phyloP scores from a whole-genome alignment of 2,113 vertebrate species.

The Leucopsar rothschildi region DNA sequence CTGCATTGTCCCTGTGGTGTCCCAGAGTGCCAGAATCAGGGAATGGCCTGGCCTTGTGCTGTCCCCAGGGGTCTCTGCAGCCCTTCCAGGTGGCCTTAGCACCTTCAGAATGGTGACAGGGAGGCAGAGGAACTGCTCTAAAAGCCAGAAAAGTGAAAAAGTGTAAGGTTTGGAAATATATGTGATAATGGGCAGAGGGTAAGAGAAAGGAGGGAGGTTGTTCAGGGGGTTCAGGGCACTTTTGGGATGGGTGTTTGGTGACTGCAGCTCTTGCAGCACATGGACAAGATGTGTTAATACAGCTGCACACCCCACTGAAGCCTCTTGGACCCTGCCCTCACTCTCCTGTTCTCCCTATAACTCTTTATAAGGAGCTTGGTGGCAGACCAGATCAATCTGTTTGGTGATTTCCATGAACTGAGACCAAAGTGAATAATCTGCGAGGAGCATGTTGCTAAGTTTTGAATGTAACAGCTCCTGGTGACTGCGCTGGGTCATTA shows the following conservation, averaged over 20 bases:
- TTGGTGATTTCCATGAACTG: background rate
- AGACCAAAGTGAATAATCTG: background rate
- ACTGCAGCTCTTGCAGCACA: background rate
- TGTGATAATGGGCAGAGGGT: background rate
- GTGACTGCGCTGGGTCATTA: background rate
- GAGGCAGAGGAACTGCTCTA: background rate
- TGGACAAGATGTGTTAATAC: accelerated
- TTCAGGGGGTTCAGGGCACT: background rate
- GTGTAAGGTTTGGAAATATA: background rate
- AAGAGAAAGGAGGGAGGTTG: background rate
- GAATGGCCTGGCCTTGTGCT: background rate
- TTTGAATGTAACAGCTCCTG: background rate
- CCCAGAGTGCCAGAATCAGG: background rate
- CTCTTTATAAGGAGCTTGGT: background rate
- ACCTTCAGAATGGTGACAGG: background rate
- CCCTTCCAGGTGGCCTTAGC: background rate
- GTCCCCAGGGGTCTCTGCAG: background rate
- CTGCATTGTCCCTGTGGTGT: background rate
- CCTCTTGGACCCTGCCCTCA: background rate
- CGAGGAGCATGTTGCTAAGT: background rate
- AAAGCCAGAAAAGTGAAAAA: background rate
- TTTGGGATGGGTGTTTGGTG: background rate
- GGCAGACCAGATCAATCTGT: background rate
- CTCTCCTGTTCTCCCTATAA: background rate
- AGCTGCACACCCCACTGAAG: background rate